Base-by-base conservation (phyloP, 2,888 invertebrate species). In the Xylophagus ater region DNA sequence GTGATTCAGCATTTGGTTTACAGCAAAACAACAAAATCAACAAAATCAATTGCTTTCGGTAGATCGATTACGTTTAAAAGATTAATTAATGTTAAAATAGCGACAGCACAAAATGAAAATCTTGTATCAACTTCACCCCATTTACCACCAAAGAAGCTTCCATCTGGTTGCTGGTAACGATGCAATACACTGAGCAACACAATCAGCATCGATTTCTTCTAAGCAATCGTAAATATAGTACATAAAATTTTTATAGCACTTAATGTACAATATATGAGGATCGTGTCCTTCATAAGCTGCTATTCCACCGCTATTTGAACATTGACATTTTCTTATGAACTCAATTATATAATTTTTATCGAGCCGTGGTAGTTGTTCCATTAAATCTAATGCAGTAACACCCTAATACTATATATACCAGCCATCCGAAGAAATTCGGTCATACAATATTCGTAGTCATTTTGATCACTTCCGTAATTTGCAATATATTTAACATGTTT, bases 401-500 rank as follows among this genome's bases (percentile, higher is more conserved):
- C 92, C 90, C 98, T 98, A 99, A 65, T 96, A n/a, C n/a, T n/a
- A n/a, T n/a, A 99, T 60, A 98, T 87, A 6, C 98, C 98, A 39
- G 94, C 96, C 81, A 98, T 84, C 50, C 96, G 74, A 44, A 98
- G 70, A 65, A 90, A 94, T 63, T 98, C 98, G 3, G 94, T 89
- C 83, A 94, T 92, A 49, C 84, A 83, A 62, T 83, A 93, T 59
- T 93, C 86, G 64, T 81, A 93, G 59, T 88, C 87, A 65, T 92
- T 84, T 60, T 89, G 87, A 55, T 90, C 83, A 35, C 77, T 72
- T 12, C 89, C 89, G 65, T 93, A 96, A 28, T 83, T 77, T 24
- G 82, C 77, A 46, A 97, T 78, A 61, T 87, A 97, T 48, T 85
- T 78, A 3, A 82, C 74, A 67, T 97, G 96, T 63, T 93, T 92